Base-by-base conservation (phyloP, 2,888 invertebrate genomes). In the Apantesis nais region DNA sequence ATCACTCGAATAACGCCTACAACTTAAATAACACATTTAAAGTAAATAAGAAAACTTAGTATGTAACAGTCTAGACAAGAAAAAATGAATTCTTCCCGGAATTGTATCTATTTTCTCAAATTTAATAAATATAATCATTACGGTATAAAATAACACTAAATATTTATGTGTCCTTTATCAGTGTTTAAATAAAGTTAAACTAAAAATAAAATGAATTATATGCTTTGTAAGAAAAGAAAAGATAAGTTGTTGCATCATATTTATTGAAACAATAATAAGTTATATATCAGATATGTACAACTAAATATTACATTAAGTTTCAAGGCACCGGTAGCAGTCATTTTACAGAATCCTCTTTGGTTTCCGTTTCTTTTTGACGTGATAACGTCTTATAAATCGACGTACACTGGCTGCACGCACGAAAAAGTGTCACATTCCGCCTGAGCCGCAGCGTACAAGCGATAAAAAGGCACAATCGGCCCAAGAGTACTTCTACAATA, bases 281-380 rank as follows among this genome's bases (percentile, higher is more conserved):
- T 55, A 63, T 64, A 7, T 39, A 72, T 67, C 65, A 66, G 71
- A 71, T 81, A 78, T 80, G 39, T 76, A 81, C 76, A 78, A 72
- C 78, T 74, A 74, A 74, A 62, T 76, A 70, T 64, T 64, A 70
- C 58, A 70, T 73, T 68, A 11, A 25, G 44, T 37, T 60, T 22
- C 63, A 73, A 76, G 72, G 72, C 74, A 81, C 65, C 71, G 74
- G 73, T 74, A 71, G 73, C 70, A 65, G n/a, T 34, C 48, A 48
- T 37, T 64, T 65, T 68, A 71, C 70, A 74, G 68, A 71, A 72
- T 77, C 72, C 66, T 78, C 79, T 81, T 79, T 81, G 79, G 81
- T 79, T 71, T 67, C 74, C 55, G 63, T 64, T 60, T 39, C 19
- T 55, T 44, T 14, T n/a, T n/a, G n/a, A n/a, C n/a, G n/a, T n/a